A percentile compares a stretch with the other conserved stretches of the same genome.
Evolutionary conservation across 1,140 invertebrate genomes (phyloP).

Genomic region (Drosophila littoralis): DNA sequence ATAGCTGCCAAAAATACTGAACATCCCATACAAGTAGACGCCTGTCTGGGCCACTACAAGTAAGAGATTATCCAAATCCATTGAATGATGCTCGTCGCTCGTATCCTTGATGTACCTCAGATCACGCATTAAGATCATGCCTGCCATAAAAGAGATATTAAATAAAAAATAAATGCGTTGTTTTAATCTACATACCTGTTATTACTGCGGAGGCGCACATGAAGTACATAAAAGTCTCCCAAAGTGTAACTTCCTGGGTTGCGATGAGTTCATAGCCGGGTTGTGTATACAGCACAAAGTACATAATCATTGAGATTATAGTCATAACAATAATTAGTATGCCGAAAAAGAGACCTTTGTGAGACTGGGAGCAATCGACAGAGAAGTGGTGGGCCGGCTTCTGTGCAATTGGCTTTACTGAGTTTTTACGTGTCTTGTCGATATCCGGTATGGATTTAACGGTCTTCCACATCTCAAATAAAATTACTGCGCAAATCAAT

Average conservation of each 20-base stretch:
- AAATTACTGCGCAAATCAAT: constrained; percentile 92
- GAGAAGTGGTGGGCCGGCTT: constrained; percentile 90
- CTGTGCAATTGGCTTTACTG: constrained; percentile 79
- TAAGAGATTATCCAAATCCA: constrained; percentile 93
- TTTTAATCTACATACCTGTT: constrained; percentile 51
- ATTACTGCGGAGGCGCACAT: constrained; percentile 72
- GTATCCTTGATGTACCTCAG: constrained; percentile 87
- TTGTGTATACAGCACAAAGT: constrained; percentile 93
- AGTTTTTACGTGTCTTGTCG: constrained; percentile 71
- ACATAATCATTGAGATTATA: constrained; percentile 95
- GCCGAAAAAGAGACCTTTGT: constrained; percentile 93
- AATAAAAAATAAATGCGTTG: not conserved
- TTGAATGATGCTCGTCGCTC: constrained; percentile 85
- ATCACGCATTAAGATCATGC: constrained; percentile 87
- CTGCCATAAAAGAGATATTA: constrained; percentile 61
- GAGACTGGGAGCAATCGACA: constrained; percentile 95
- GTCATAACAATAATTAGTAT: constrained; percentile 93
- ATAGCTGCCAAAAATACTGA: constrained; percentile 92
- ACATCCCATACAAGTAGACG: constrained; percentile 94
- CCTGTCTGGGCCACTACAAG: constrained; percentile 94
- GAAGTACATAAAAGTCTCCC: constrained; percentile 90
- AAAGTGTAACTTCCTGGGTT: constrained; percentile 90
- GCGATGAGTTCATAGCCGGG: constrained; percentile 88
- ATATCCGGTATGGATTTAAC: constrained; percentile 85
- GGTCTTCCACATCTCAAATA: constrained; percentile 93